These are phyloP conservation scores for Sminthurinus aureus DNA, from an alignment of 2,888 invertebrate genomes.

Conservation along the genomic window DNA sequence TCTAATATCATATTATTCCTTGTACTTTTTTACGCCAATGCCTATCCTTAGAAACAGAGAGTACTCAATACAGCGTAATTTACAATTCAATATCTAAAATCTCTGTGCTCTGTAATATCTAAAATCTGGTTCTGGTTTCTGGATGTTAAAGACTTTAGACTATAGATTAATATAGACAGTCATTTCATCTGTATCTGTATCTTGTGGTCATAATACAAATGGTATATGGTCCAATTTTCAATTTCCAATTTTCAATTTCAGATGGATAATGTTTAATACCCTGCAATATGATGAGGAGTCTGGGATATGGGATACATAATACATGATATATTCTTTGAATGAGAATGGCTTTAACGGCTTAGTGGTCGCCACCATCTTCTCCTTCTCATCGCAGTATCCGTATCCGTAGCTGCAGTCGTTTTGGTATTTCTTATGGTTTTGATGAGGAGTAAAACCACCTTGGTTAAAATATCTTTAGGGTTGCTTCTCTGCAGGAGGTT, in stretches of 20 bases:
- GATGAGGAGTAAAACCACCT: constrained; percentile 12
- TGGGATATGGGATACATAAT: background rate
- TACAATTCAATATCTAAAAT: background rate
- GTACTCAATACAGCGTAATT: background rate
- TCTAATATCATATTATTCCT: background rate
- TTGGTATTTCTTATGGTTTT: background rate
- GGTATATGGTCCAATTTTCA: background rate
- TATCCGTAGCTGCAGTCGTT: background rate
- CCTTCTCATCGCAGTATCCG: background rate
- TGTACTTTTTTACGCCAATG: background rate
- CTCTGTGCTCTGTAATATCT: background rate
- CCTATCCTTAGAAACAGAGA: background rate
- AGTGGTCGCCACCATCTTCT: background rate
- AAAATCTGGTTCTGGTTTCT: background rate
- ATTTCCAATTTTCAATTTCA: background rate
- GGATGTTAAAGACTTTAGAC: too few relatives aligned
- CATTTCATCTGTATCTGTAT: background rate
- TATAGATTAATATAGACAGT: too few relatives aligned
- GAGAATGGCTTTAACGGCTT: background rate
- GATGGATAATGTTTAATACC: background rate
- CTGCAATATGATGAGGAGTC: too few relatives aligned
- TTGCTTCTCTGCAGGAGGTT: constrained; percentile 13
- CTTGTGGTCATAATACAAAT: background rate
- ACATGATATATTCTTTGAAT: constrained; percentile 1
- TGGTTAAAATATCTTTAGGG: constrained; percentile 25